Conservation (phyloP, 2,797 vertebrate genomes). For the Melanotaenia boesemani region DNA sequence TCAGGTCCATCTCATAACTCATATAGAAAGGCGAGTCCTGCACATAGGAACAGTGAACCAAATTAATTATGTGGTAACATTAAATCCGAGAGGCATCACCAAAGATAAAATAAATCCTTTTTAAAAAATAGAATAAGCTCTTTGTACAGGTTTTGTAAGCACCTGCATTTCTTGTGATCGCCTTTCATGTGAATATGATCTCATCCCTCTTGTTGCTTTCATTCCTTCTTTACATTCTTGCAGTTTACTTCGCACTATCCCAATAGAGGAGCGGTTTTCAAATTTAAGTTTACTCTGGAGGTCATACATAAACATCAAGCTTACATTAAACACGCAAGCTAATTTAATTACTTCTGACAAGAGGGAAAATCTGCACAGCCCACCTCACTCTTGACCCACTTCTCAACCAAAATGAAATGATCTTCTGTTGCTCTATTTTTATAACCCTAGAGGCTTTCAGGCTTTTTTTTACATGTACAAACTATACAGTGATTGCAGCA, state of each 20-base stretch:
- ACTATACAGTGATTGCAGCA: not conserved
- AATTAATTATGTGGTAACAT: not conserved
- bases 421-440: not conserved
- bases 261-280: not conserved
- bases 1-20: slow-evolving; percentile 96
- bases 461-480: not conserved
- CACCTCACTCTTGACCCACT: no score
- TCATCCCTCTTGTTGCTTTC: no score
- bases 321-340: not conserved
- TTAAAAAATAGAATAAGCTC: not conserved
- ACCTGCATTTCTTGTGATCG: no score
- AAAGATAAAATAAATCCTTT: not conserved
- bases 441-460: not conserved
- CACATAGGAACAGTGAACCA: not conserved
- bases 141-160: not conserved
- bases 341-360: not conserved
- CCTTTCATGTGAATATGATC: no score
- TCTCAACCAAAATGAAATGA: not conserved
- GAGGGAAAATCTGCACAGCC: no score
- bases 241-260: no score
- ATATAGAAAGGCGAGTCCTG: slow-evolving; percentile 98
- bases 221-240: no score
- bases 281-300: not conserved
- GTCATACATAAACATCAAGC: not conserved
- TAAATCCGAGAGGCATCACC: not conserved